Evolutionary conservation across 2,797 vertebrate genomes (phyloP).

Genomic region (Sparus aurata): DNA sequence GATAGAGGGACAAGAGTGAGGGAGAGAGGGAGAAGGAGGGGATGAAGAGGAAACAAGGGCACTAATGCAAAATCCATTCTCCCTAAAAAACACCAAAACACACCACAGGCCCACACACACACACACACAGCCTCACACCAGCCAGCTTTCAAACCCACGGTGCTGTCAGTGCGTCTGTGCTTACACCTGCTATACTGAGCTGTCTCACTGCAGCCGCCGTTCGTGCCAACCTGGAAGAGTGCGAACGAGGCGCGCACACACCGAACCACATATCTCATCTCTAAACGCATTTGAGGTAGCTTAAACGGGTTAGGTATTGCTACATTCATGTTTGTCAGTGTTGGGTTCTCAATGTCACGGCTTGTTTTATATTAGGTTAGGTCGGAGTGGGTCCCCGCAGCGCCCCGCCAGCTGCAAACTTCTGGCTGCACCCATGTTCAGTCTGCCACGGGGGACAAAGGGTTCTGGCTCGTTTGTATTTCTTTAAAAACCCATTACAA

Average conservation of each 20-base stretch:
- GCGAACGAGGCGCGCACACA: background rate
- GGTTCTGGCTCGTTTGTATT: too few species aligned
- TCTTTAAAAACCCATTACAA: too few species aligned
- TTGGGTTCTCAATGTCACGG: slow-evolving; percentile 27
- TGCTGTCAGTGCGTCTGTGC: slow-evolving; percentile 77
- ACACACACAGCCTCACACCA: slow-evolving; percentile 18
- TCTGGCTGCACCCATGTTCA: too few species aligned
- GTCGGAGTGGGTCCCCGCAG: slow-evolving; percentile 6
- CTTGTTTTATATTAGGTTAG: slow-evolving; percentile 3
- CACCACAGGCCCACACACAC: slow-evolving; percentile 1
- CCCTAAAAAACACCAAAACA: slow-evolving; percentile 52
- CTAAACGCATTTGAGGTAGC: background rate
- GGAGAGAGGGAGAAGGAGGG: slow-evolving; percentile 55
- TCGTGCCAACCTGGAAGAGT: slow-evolving; percentile 18
- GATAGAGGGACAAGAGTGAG: slow-evolving; percentile 55
- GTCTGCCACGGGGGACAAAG: too few species aligned
- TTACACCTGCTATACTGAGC: slow-evolving; percentile 56
- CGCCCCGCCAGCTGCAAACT: too few species aligned
- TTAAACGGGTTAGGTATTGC: slow-evolving; percentile 39
- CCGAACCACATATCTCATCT: background rate
- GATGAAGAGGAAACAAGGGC: slow-evolving; percentile 69
- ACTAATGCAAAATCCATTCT: slow-evolving; percentile 79
- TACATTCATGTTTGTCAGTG: slow-evolving; percentile 19
- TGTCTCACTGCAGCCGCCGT: slow-evolving; percentile 28
- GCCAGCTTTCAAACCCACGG: slow-evolving; percentile 68